These are phyloP conservation scores for Nomada flava DNA, from an alignment of 2,888 invertebrate genomes.

Conservation along the genomic window DNA sequence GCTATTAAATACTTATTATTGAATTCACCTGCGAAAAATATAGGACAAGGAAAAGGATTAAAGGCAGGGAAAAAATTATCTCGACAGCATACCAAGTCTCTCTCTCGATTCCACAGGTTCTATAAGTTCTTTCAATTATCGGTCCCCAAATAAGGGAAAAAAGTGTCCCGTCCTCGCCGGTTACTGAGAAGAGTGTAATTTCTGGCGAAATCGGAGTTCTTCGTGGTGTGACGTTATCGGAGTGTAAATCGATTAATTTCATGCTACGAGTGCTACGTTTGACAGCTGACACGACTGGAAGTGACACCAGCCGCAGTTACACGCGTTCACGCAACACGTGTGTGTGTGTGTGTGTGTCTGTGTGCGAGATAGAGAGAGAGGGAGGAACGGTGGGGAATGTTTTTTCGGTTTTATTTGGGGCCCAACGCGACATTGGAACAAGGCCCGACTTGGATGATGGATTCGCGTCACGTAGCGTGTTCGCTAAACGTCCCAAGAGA, in stretches of 20 bases:
- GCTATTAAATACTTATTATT: no score
- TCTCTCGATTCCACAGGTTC: not conserved
- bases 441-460: slow-evolving; percentile 64
- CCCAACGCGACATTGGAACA: slow-evolving; percentile 33
- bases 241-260: slow-evolving; percentile 57
- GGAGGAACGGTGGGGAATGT: slow-evolving; percentile 25
- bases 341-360: slow-evolving; percentile 5
- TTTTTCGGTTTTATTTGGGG: slow-evolving; percentile 54
- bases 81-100: not conserved
- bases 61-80: no score
- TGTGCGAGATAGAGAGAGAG: not conserved
- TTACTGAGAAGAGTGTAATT: slow-evolving; percentile 12
- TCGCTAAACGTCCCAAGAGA: slow-evolving; percentile 47
- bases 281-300: slow-evolving; percentile 71
- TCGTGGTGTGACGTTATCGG: slow-evolving; percentile 47
- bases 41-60: no score
- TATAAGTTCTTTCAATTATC: slow-evolving; percentile 7
- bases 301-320: slow-evolving; percentile 66
- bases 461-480: slow-evolving; percentile 65
- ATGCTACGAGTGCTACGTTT: slow-evolving; percentile 51
- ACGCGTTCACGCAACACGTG: slow-evolving; percentile 36
- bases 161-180: not conserved
- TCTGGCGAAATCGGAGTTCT: slow-evolving; percentile 35
- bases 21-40: no score
- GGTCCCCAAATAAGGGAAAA: not conserved